phyloP scores from a whole-genome alignment of 2,113 vertebrate genomes.

The Mesembrinibis cayennensis region DNA sequence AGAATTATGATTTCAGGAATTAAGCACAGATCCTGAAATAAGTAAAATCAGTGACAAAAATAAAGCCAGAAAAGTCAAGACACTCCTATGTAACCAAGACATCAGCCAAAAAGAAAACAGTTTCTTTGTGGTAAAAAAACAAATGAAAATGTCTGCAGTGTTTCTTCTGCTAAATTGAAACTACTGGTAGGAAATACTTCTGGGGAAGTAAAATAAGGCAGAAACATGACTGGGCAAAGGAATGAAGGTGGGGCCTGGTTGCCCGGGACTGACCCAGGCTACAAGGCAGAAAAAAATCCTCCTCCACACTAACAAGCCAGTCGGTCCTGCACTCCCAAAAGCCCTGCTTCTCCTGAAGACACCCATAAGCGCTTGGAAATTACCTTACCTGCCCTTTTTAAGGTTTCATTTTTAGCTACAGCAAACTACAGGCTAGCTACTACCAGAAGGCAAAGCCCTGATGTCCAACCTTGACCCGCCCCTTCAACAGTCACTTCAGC shows the following conservation, averaged over 20 bases:
- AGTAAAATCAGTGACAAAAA: not conserved
- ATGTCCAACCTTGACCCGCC: not conserved
- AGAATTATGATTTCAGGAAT: not conserved
- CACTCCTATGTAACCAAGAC: not conserved
- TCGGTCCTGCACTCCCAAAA: not conserved
- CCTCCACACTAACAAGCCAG: not conserved
- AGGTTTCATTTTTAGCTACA: not conserved
- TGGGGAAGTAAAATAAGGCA: not conserved
- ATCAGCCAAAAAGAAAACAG: not conserved
- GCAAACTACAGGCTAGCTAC: not conserved
- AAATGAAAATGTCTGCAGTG: not conserved
- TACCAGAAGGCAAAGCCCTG: not conserved
- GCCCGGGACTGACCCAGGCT: not conserved
- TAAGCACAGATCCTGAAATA: not conserved
- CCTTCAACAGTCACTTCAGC: not conserved
- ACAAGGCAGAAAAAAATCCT: not conserved
- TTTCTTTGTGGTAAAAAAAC: not conserved
- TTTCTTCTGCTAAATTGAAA: not conserved
- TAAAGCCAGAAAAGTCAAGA: not conserved
- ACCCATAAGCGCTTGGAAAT: not conserved
- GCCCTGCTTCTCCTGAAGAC: not conserved
- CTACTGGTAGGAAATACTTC: not conserved
- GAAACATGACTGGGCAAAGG: not conserved
- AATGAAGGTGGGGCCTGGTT: accelerated
- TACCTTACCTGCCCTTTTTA: not conserved